Conservation (phyloP, 2,888 invertebrate species). For the Stenotaenia linearis region DNA sequence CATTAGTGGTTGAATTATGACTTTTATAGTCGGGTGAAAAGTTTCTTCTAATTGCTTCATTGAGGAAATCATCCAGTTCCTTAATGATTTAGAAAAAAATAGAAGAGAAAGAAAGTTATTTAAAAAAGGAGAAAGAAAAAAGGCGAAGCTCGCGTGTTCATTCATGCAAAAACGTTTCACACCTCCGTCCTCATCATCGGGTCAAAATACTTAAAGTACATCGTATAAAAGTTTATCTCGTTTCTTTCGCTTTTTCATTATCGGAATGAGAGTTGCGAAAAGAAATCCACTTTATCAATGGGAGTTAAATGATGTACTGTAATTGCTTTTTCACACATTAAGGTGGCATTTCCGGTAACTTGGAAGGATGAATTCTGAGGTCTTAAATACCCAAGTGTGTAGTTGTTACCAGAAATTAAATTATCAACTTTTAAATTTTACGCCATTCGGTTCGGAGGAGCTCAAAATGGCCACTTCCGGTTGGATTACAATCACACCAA, state of each 20-base stretch:
- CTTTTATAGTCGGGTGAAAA: background rate
- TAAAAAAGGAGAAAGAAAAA: background rate
- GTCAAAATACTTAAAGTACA: background rate
- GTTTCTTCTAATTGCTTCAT: slow-evolving; percentile 21
- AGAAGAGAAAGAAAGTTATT: background rate
- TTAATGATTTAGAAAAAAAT: background rate
- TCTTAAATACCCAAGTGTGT: too few species aligned
- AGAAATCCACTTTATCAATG: too few species aligned
- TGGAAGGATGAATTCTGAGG: too few species aligned
- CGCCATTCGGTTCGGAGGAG: too few species aligned
- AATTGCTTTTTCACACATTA: too few species aligned
- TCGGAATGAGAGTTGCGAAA: background rate
- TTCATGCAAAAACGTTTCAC: background rate
- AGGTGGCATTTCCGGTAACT: too few species aligned
- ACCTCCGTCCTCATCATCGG: background rate
- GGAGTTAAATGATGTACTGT: too few species aligned
- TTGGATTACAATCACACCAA: too few species aligned
- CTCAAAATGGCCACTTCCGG: too few species aligned
- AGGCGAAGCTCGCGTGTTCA: background rate
- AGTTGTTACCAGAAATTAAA: too few species aligned
- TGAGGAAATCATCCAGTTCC: slow-evolving; percentile 8
- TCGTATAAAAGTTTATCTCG: background rate
- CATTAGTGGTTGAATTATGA: slow-evolving; percentile 5
- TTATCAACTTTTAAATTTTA: too few species aligned
- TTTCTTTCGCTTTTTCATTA: background rate